Evolutionary conservation across 2,797 vertebrate genomes (phyloP).

Genomic region (Cottoperca gobio): DNA sequence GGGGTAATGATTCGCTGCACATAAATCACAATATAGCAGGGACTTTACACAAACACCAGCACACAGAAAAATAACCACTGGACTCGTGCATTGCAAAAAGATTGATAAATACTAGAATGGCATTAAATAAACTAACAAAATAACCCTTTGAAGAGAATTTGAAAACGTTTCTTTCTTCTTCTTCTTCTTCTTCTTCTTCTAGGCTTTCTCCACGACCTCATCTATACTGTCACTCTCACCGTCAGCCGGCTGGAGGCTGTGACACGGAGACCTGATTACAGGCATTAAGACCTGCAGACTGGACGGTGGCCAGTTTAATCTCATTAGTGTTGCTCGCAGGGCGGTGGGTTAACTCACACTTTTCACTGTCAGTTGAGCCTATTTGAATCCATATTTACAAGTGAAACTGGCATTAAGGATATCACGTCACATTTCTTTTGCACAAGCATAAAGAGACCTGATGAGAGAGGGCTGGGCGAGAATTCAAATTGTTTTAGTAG

Average conservation of each 20-base stretch:
- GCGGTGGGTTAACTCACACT: neutral
- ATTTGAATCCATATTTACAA: neutral
- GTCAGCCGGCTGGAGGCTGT: too few species aligned
- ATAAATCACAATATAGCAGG: too few species aligned
- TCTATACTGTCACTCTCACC: neutral
- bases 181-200: too few species aligned
- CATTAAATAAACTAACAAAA: neutral
- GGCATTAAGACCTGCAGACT: slow-evolving; percentile 15
- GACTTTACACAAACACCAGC: too few species aligned
- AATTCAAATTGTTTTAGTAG: too few species aligned
- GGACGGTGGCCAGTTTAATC: slow-evolving; percentile 19
- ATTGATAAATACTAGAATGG: too few species aligned
- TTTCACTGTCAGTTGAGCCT: neutral
- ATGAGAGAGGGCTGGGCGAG: too few species aligned
- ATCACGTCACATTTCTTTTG: too few species aligned
- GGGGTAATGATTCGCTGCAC: too few species aligned
- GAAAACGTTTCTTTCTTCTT: too few species aligned
- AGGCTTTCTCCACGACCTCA: neutral
- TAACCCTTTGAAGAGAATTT: too few species aligned
- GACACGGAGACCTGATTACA: slow-evolving; percentile 17
- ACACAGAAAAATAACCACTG: neutral
- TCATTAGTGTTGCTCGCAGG: neutral
- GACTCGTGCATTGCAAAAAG: neutral
- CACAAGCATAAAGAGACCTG: too few species aligned
- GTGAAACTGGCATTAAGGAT: neutral